Percentiles rank a stretch among this genome's conserved stretches.
Evolutionary conservation across 2,113 vertebrate genomes (phyloP).

Genomic region (Mystacornis crossleyi): DNA sequence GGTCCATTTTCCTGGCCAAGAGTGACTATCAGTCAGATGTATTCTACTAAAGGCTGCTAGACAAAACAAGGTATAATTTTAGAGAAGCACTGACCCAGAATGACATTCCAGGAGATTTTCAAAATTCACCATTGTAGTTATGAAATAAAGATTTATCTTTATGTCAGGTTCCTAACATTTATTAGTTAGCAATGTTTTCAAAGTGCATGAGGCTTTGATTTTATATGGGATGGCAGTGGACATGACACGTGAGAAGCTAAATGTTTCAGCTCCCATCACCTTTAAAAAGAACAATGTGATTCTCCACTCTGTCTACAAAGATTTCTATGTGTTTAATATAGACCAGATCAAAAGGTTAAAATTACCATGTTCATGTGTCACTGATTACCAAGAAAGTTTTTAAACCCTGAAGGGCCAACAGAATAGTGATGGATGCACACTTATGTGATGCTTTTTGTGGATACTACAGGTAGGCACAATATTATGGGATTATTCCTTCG

Average conservation of each 20-base stretch:
- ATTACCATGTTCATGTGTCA: fast-evolving
- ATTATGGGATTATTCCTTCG: neutral
- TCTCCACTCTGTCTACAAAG: neutral
- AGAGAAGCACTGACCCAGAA: neutral
- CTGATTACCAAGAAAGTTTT: neutral
- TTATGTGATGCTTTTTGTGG: neutral
- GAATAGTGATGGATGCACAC: neutral
- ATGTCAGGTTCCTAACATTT: neutral
- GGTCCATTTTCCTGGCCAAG: neutral
- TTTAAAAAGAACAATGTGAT: neutral
- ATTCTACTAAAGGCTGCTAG: neutral
- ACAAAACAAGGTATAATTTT: neutral
- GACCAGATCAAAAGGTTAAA: neutral
- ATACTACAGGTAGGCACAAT: neutral
- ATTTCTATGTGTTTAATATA: neutral
- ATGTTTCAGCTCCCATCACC: neutral
- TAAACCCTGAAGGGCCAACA: neutral
- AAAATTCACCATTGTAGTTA: neutral
- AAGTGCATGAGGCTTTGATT: neutral
- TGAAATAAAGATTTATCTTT: neutral
- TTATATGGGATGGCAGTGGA: neutral
- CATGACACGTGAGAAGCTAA: neutral
- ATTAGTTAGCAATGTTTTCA: neutral
- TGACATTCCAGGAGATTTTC: neutral
- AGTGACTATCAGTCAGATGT: neutral